These are phyloP conservation scores for Agonopterix arenella DNA, from an alignment of 2,888 invertebrate genomes.

Conservation along the genomic window DNA sequence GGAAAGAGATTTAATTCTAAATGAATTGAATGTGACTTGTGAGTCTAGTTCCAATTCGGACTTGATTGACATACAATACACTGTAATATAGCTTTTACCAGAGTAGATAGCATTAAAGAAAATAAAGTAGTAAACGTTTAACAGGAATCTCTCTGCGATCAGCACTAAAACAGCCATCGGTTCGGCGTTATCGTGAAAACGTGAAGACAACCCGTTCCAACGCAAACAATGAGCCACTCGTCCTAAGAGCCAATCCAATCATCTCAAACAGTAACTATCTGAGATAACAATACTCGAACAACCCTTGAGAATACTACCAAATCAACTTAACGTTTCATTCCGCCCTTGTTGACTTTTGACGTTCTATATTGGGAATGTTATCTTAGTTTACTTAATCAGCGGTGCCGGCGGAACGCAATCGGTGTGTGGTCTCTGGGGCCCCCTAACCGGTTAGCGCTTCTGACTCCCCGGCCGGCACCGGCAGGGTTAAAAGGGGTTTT, in stretches of 20 bases:
- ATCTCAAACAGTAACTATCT: constrained; percentile 69
- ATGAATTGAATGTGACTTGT: too few relatives aligned
- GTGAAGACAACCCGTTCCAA: constrained; percentile 9
- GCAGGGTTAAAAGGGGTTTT: constrained; percentile 50
- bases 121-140: not conserved
- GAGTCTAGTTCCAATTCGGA: too few relatives aligned
- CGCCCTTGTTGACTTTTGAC: constrained; percentile 75
- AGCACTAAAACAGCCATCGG: not conserved
- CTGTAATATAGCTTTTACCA: too few relatives aligned
- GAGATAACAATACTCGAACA: constrained; percentile 57
- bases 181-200: not conserved
- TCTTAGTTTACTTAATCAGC: constrained; percentile 77
- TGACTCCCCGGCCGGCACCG: constrained; percentile 22
- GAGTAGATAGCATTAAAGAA: too few relatives aligned
- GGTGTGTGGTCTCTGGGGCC: constrained; percentile 58
- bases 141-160: not conserved
- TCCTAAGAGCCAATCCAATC: constrained; percentile 67
- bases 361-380: constrained; percentile 67
- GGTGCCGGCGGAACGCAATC: constrained; percentile 53
- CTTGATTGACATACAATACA: too few relatives aligned
- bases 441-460: constrained; percentile 56
- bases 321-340: constrained; percentile 69
- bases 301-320: constrained; percentile 68
- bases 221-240: constrained; percentile 57
- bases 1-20: too few relatives aligned